These are phyloP conservation scores for Kryphioiulus occultus DNA, from an alignment of 2,888 invertebrate species.

Conservation along the genomic window DNA sequence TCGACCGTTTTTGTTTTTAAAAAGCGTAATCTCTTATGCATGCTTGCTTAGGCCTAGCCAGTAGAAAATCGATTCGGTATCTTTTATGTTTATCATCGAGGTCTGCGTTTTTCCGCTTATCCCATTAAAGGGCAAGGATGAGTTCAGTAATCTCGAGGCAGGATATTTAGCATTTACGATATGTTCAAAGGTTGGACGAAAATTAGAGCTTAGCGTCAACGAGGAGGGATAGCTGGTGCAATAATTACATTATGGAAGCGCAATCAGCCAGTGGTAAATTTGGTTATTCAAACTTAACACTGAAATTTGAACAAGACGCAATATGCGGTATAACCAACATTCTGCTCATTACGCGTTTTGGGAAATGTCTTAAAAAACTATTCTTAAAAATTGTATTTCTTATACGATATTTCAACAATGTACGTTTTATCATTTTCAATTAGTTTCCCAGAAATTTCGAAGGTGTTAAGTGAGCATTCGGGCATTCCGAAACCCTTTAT, in stretches of 20 bases:
- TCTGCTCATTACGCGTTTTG: too few relatives aligned
- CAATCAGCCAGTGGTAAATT: background rate
- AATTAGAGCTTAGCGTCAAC: background rate
- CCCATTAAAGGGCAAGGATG: slow-evolving; percentile 27
- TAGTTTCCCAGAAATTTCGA: too few relatives aligned
- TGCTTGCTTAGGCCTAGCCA: background rate
- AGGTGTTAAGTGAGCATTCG: too few relatives aligned
- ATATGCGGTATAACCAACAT: too few relatives aligned
- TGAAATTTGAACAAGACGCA: background rate
- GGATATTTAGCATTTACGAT: background rate
- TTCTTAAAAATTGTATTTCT: too few relatives aligned
- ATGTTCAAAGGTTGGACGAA: background rate
- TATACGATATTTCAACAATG: too few relatives aligned
- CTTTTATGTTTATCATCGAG: background rate
- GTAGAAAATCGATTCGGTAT: slow-evolving; percentile 9
- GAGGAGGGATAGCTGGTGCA: background rate
- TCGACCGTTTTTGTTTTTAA: slow-evolving; percentile 27
- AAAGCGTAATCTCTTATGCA: slow-evolving; percentile 38
- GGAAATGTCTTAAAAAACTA: too few relatives aligned
- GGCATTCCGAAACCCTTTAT: too few relatives aligned
- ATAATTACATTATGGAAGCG: background rate
- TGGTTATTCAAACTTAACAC: too few relatives aligned
- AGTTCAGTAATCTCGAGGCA: background rate
- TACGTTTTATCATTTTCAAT: too few relatives aligned
- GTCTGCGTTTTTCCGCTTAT: background rate